These are phyloP conservation scores for Ostrea edulis DNA, from an alignment of 1,140 invertebrate genomes.

Conservation along the genomic window DNA sequence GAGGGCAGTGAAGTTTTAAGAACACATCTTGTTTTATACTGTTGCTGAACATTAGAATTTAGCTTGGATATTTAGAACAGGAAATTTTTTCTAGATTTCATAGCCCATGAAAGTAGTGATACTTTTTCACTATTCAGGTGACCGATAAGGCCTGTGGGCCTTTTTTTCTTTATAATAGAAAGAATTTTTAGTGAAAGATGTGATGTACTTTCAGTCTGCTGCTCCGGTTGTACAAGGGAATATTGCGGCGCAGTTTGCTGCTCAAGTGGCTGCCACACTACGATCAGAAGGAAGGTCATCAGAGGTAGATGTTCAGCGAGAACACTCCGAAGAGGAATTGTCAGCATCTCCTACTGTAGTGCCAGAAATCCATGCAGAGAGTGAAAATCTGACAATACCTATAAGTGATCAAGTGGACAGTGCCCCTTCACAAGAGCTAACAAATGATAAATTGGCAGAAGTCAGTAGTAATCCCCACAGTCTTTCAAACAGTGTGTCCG, in stretches of 20 bases:
- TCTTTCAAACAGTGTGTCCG: constrained; percentile 40
- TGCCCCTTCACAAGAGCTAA: not conserved
- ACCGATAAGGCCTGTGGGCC: no score
- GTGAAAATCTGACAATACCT: not conserved
- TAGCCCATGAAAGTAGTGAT: no score
- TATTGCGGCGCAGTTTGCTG: constrained; percentile 72
- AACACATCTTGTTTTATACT: no score
- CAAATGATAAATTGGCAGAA: constrained; percentile 16
- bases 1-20: no score
- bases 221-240: constrained; percentile 46
- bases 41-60: no score
- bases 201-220: constrained; percentile 48
- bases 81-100: no score
- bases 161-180: not conserved
- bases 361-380: not conserved
- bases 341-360: constrained; percentile 8
- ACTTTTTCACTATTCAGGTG: no score
- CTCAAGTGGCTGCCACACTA: constrained; percentile 72
- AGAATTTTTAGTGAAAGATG: not conserved
- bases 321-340: not conserved
- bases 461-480: not conserved
- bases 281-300: constrained; percentile 22
- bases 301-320: constrained; percentile 12
- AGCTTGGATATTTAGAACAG: no score
- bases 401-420: constrained; percentile 11